Evolutionary conservation across 2,888 invertebrate genomes (phyloP), one percentile per base, ranked within the genome.

Genomic region (Thysanoteuthis rhombus): DNA sequence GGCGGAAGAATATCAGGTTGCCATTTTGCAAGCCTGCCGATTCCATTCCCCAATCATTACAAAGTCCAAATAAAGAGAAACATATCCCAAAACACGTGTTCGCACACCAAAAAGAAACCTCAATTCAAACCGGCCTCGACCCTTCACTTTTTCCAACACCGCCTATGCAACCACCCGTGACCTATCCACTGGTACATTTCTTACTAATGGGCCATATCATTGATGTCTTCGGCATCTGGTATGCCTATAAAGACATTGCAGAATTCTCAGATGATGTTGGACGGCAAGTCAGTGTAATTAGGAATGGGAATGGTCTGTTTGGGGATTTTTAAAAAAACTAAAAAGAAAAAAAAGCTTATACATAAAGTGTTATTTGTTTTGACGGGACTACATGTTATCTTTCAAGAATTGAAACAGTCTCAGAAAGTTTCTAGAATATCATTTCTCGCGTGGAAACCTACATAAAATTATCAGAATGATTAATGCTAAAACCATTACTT

Each of bases 111-210:
- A n/a, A 75, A 36, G n/a, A 36, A 16, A 36, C 36, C 75, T 16
- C 92, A 38, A 38, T 38, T 1, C 42, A 22, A 36, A 45, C 91
- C 16, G n/a, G 36, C 36, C 47, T 47, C 32, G 1, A 22, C 39
- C 91, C 40, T 52, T 1, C 47, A 16, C 16, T 75, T 90, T 42
- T 40, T 39, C 75, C 36, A 36, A 93, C 52, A 22, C 47, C 25
- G 32, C 5, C 92, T 91, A 42, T 45, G 38, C 75, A 91, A 75
- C 93, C 45, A 42, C 40, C 93, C 91, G 28, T 92, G 90, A 89
- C 45, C n/a, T 47, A 45, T 93, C 75, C 16, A 89, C 36, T 39
- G n/a, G 42, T 75, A 75, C 75, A 75, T 75, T 75, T 75, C 75
- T 75, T 75, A 25, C 75, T 75, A 75, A 75, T 75, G 75, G 36